These are phyloP conservation scores for Parnassius orleans DNA, from an alignment of 2,888 invertebrate species.

Conservation along the genomic window DNA sequence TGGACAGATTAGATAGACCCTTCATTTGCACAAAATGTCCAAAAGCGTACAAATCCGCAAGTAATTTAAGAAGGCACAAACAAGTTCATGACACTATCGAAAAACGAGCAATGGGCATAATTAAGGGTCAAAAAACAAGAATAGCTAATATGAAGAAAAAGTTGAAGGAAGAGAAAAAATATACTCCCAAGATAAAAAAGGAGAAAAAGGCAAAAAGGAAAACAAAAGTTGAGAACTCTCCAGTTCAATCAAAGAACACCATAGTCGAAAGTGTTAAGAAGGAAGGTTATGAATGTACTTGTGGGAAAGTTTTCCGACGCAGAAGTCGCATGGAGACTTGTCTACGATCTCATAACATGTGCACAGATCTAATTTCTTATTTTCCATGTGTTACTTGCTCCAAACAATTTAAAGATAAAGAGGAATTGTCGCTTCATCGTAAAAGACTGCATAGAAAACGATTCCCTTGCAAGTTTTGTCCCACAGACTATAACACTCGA, in stretches of 20 bases:
- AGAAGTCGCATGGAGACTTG: conserved; percentile 69
- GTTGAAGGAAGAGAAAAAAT: conserved; percentile 30
- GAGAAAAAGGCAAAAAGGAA: conserved; percentile 18
- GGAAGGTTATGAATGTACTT: conserved; percentile 66
- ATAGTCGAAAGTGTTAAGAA: conserved; percentile 34
- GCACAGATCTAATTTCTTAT: conserved; percentile 40
- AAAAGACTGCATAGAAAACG: conserved; percentile 62
- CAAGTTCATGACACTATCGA: conserved; percentile 60
- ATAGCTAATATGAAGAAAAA: conserved; percentile 46
- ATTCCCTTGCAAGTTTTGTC: conserved; percentile 73
- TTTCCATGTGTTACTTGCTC: conserved; percentile 58
- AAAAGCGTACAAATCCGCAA: conserved; percentile 45
- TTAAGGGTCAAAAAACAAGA: conserved; percentile 51
- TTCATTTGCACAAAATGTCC: conserved; percentile 55
- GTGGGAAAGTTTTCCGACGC: conserved; percentile 59
- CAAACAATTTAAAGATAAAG: conserved; percentile 60
- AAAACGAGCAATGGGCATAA: conserved; percentile 49
- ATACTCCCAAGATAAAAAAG: conserved; percentile 20
- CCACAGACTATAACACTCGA: conserved; percentile 67
- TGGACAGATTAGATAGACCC: conserved; percentile 25
- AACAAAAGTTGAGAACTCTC: background rate
- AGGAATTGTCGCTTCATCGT: conserved; percentile 57
- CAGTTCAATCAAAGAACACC: conserved; percentile 11
- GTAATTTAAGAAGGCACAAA: conserved; percentile 48
- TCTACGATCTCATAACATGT: conserved; percentile 58